phyloP scores from a whole-genome alignment of 2,113 vertebrate species.

The Salvelinus namaycush region DNA sequence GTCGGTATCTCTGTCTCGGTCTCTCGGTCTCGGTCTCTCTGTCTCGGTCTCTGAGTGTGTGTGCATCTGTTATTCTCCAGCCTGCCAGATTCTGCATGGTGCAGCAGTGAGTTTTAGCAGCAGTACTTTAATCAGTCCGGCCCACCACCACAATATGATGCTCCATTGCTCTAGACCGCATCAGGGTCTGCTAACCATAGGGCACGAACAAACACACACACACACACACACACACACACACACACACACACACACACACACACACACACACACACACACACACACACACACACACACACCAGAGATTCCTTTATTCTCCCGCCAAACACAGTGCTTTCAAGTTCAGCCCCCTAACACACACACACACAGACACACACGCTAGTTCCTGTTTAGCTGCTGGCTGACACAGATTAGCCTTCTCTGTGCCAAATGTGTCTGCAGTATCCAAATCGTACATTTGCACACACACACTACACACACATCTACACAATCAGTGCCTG shows the following conservation, averaged over 20 bases:
- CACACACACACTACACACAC: constrained; percentile 38
- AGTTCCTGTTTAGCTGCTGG: too few relatives aligned
- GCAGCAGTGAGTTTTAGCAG: constrained; percentile 33
- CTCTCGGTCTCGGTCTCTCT: not conserved
- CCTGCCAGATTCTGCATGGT: not conserved
- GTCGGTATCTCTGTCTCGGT: too few relatives aligned
- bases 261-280: constrained; percentile 18
- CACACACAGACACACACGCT: constrained; percentile 17
- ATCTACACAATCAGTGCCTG: not conserved
- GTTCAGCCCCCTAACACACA: constrained; percentile 5
- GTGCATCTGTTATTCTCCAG: constrained; percentile 1
- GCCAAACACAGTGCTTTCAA: constrained; percentile 47
- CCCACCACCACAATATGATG: constrained; percentile 64
- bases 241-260: constrained; percentile 30
- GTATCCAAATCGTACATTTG: not conserved
- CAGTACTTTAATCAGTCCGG: constrained; percentile 48
- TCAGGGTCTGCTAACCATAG: constrained; percentile 50
- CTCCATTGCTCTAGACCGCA: constrained; percentile 64
- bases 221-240: constrained; percentile 40
- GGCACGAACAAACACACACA: constrained; percentile 1
- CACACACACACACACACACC: constrained; percentile 22
- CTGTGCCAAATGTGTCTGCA: too few relatives aligned
- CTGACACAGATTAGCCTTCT: too few relatives aligned
- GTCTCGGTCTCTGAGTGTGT: constrained; percentile 13
- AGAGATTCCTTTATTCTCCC: constrained; percentile 55